These are phyloP conservation scores for Limnodromus scolopaceus DNA, from an alignment of 2,797 vertebrate species.

Conservation along the genomic window DNA sequence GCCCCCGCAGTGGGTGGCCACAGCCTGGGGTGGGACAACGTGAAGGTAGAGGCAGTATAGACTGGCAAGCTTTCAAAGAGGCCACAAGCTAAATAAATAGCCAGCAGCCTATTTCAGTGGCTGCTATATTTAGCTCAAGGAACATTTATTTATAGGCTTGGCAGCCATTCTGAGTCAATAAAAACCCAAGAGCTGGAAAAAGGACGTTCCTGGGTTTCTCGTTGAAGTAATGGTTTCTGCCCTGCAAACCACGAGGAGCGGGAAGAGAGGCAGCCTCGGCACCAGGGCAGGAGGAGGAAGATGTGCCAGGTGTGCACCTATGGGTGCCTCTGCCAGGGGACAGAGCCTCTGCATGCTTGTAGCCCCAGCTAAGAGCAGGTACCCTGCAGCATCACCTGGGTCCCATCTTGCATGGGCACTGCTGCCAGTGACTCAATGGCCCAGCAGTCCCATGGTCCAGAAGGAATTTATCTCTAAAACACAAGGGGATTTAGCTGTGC, in stretches of 20 bases:
- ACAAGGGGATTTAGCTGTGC: not conserved
- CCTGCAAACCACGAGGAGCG: not conserved
- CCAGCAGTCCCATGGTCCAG: not conserved
- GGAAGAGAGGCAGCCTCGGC: not conserved
- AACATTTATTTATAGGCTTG: constrained; percentile 81
- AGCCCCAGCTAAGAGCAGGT: not conserved
- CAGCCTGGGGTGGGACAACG: not conserved
- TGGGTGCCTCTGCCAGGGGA: not conserved
- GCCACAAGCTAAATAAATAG: constrained; percentile 71
- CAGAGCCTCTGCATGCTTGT: not conserved
- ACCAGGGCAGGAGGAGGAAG: not conserved
- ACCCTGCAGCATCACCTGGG: not conserved
- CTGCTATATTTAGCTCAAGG: constrained; percentile 78
- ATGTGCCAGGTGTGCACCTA: not conserved
- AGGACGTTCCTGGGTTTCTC: constrained; percentile 61
- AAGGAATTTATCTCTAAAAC: not conserved
- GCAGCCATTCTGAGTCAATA: constrained; percentile 72
- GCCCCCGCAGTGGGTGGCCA: not conserved
- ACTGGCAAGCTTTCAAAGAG: constrained; percentile 59
- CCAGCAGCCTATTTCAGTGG: constrained; percentile 64
- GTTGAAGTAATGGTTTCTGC: constrained; percentile 25
- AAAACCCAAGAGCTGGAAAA: constrained; percentile 67
- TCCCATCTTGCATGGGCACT: not conserved
- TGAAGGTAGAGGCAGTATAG: constrained; percentile 35
- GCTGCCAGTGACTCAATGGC: not conserved